Evolutionary conservation across 2,113 vertebrate species (phyloP), one percentile per base, ranked within the genome.

Genomic region (Agelaius phoeniceus): DNA sequence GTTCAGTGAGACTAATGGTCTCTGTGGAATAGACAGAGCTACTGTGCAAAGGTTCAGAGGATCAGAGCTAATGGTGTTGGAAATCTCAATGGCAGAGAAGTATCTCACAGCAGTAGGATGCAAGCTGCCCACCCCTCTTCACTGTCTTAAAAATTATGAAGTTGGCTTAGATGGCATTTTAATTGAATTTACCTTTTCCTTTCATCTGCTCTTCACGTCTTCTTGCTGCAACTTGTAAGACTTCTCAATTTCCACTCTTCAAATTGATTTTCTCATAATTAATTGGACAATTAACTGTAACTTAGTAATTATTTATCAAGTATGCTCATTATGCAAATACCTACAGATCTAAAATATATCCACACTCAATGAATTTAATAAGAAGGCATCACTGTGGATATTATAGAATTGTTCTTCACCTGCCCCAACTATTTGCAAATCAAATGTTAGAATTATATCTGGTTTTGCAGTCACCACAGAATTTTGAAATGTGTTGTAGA

Each of bases 241-340:
- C 22, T 81, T 78, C 48, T 78, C 28, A 44, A 66, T 66, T 79
- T 66, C 35, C 59, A 39, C 24, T 72, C 89, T 83, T 48, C 51
- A 67, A 74, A 83, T 58, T 55, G 15, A 89, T 93, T 94, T 96
- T 84, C 84, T 93, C 16, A 30, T 84, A 87, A 94, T 91, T 95
- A 85, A 84, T 89, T 94, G 73, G 54, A 82, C 41, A 58, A 91
- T 95, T 94, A 94, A 76, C 48, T 65, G 49, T 87, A 89, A 74
- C 76, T 86, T 83, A 77, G 75, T 80, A 90, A 92, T 91, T 94
- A 94, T 93, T 95, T 92, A 80, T 92, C 30, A 75, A 80, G 59
- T 80, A 74, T 67, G 51, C 15, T 83, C 72, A 91, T 91, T 90
- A 91, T 73, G 74, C 62, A 89, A 82, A 63, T 79, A 94, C 52